Conservation (phyloP, 2,888 invertebrate species). For the Cerastoderma edule region DNA sequence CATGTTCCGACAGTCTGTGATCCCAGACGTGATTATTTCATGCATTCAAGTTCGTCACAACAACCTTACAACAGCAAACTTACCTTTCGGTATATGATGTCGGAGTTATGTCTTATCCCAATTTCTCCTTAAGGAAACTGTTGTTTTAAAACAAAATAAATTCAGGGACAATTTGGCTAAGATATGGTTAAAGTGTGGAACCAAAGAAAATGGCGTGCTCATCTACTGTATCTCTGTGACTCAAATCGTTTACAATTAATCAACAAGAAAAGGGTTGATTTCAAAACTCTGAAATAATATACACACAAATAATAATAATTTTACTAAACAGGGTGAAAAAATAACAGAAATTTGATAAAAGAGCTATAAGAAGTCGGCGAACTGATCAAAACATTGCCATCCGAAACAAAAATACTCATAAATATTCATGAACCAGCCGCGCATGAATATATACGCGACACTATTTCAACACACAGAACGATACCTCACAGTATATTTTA, state of each 20-base stretch:
- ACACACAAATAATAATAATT: constrained; percentile 20
- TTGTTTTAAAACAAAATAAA: not conserved
- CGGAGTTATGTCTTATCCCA: not conserved
- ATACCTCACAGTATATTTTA: too few species aligned
- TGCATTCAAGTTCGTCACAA: not conserved
- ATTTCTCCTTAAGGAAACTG: not conserved
- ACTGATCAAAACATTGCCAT: constrained; percentile 55
- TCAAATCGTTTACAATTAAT: constrained; percentile 19
- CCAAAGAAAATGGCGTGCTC: constrained; percentile 59
- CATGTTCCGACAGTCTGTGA: constrained; percentile 15
- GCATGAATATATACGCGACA: constrained; percentile 3
- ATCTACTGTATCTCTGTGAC: constrained; percentile 18
- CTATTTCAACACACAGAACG: not conserved
- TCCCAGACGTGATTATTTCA: not conserved
- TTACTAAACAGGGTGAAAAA: constrained; percentile 34
- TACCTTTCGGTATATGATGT: constrained; percentile 5
- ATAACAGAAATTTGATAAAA: constrained; percentile 38
- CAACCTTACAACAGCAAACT: constrained; percentile 13
- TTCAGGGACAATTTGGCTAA: constrained; percentile 10
- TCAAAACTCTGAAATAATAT: not conserved
- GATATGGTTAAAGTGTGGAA: constrained; percentile 39
- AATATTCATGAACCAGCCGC: constrained; percentile 47
- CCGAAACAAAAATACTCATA: constrained; percentile 57
- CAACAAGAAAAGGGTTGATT: not conserved
- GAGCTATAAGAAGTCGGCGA: constrained; percentile 39